Base-by-base conservation (phyloP, 2,797 vertebrate genomes). In the Sebastes nivosus region DNA sequence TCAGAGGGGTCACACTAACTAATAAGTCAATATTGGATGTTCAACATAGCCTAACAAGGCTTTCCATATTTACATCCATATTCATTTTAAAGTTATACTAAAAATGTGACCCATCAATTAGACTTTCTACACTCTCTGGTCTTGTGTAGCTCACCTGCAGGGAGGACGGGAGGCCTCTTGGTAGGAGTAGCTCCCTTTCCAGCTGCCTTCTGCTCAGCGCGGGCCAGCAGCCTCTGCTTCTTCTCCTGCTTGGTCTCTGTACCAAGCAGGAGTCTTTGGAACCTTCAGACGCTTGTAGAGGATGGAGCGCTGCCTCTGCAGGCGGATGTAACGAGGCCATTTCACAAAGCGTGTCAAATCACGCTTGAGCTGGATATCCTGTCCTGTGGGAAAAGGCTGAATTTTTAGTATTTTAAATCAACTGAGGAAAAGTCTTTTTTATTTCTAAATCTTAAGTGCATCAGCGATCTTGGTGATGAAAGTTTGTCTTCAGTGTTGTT, bases 301-400 rank as follows among this genome's bases (percentile, higher is more conserved):
- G 64, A 99, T 99, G 29, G 98, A 93, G 10, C 98, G 95, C 77
- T 99, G 99, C 67, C 98, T 97, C 94, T 99, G 98, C 84, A 99
- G 96, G 5, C 98, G 94, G 58, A 99, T 96, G 57, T 99, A 99
- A n/a, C 97, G 97, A 0, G 99, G 99, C 99, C 98, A 99, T 93
- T 99, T 99, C 82, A 99, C 97, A 72, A 99, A 99, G 18, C 98
- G 97, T 0, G 98, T 99, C 75, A 99, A 94, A 72, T 99, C 98
- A 84, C 98, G 95, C 85, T 99, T 99, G 1, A 98, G 99, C 94
- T 99, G 99, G 91, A 99, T 98, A 88, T 99, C 98, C 96, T 99
- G 98, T 89, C 99, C 98, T 99, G 89, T 54, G 24, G 16, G 5
- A 12, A 12, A 24, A 10, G n/a, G n/a, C n/a, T n/a, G n/a, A n/a